These are phyloP conservation scores for Fistularia commersonii DNA, from an alignment of 2,797 vertebrate genomes.

Conservation along the genomic window DNA sequence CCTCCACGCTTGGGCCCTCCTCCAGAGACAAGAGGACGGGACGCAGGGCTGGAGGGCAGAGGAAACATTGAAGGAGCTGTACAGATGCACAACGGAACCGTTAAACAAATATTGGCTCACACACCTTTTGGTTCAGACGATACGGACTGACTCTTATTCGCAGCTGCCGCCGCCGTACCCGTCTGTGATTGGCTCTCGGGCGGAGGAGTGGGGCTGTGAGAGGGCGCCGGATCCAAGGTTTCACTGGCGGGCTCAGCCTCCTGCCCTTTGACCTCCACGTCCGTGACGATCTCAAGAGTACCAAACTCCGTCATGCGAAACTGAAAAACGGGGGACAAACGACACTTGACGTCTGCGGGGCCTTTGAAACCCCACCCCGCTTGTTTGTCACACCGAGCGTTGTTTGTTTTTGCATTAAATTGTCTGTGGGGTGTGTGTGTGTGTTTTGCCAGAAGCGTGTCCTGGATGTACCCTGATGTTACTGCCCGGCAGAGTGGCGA, in stretches of 20 bases:
- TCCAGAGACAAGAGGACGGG: conserved; percentile 58
- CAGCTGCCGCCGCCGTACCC: conserved; percentile 21
- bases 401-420: too few relatives aligned
- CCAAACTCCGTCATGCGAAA: conserved; percentile 86
- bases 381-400: too few relatives aligned
- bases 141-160: conserved; percentile 43
- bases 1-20: conserved; percentile 61
- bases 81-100: neutral
- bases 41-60: conserved; percentile 42
- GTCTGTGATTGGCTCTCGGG: conserved; percentile 65
- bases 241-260: conserved; percentile 38
- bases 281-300: conserved; percentile 83
- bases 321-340: conserved; percentile 58
- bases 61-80: neutral
- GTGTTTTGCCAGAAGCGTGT: neutral
- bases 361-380: too few relatives aligned
- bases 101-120: neutral
- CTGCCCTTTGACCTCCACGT: conserved; percentile 71
- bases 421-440: too few relatives aligned
- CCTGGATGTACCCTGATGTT: conserved; percentile 80
- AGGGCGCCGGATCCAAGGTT: conserved; percentile 56
- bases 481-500: conserved; percentile 82
- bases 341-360: too few relatives aligned
- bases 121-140: conserved; percentile 61
- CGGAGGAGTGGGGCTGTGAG: conserved; percentile 72